These are phyloP conservation scores for Panthera tigris DNA, from an alignment of 2,113 vertebrate genomes.

Conservation along the genomic window DNA sequence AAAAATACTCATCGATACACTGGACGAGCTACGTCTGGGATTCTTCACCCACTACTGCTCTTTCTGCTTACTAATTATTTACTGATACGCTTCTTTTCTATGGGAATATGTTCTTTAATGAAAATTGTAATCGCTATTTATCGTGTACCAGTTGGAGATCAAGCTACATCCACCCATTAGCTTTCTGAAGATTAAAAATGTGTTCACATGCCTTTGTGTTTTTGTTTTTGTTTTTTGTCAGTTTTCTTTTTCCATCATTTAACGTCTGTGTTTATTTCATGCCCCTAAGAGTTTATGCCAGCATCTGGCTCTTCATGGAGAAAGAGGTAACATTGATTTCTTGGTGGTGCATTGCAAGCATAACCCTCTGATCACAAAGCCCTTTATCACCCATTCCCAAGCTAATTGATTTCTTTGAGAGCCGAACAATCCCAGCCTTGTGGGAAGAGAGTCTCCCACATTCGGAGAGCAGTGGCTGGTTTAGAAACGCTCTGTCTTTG, in stretches of 20 bases:
- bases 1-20: neutral
- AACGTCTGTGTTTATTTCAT: neutral
- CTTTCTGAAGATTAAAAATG: neutral
- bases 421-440: constrained; percentile 58
- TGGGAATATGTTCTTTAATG: neutral
- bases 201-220: neutral
- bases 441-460: neutral
- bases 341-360: neutral
- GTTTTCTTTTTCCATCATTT: neutral
- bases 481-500: constrained; percentile 63
- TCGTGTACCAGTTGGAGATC: neutral
- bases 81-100: neutral
- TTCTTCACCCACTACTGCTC: neutral
- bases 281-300: neutral
- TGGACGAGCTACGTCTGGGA: neutral
- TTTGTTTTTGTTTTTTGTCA: neutral
- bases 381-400: constrained; percentile 4
- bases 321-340: constrained; percentile 47
- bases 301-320: neutral
- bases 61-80: neutral
- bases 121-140: neutral
- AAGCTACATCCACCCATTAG: neutral
- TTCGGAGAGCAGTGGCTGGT: neutral
- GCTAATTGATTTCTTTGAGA: constrained; percentile 46
- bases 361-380: neutral